A percentile compares a stretch with the other conserved stretches of the same genome.
Evolutionary conservation across 1,140 invertebrate genomes (phyloP).

Genomic region (Papilio helenus): DNA sequence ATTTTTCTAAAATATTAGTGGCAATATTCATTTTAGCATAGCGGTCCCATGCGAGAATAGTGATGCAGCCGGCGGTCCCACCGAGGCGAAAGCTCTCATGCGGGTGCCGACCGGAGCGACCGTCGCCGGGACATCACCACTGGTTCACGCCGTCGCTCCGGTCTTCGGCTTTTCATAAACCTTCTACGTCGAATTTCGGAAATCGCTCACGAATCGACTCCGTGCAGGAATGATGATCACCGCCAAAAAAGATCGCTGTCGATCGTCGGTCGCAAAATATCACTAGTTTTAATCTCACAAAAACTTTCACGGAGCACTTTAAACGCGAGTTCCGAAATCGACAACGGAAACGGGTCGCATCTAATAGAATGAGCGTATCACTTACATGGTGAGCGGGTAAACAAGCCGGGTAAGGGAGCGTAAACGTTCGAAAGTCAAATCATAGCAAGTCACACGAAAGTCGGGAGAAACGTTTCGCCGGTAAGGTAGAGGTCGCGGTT

Average conservation of each 20-base stretch:
- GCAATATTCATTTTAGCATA: slow-evolving; percentile 57
- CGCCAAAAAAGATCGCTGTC: slow-evolving; percentile 42
- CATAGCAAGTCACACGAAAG: slow-evolving; percentile 79
- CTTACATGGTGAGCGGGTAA: slow-evolving; percentile 81
- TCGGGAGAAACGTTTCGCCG: slow-evolving; percentile 78
- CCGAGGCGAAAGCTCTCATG: slow-evolving; percentile 73
- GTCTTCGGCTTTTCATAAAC: slow-evolving; percentile 51
- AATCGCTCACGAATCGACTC: slow-evolving; percentile 61
- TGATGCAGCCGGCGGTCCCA: slow-evolving; percentile 56
- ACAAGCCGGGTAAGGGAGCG: slow-evolving; percentile 79
- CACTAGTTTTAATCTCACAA: slow-evolving; percentile 73
- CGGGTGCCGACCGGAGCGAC: slow-evolving; percentile 61
- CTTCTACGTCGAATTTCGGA: slow-evolving; percentile 78
- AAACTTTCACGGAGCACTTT: slow-evolving; percentile 78
- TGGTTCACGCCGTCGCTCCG: slow-evolving; percentile 60
- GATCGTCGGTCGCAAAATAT: slow-evolving; percentile 51
- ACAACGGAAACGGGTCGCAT: slow-evolving; percentile 65
- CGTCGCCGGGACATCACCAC: slow-evolving; percentile 53
- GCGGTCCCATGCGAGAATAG: slow-evolving; percentile 52
- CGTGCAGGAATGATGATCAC: slow-evolving; percentile 63
- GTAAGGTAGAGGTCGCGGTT: slow-evolving; percentile 79
- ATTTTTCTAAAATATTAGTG: slow-evolving; percentile 55
- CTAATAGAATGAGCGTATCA: slow-evolving; percentile 78
- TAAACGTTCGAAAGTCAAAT: slow-evolving; percentile 79
- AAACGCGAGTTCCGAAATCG: slow-evolving; percentile 79